Evolutionary conservation across 2,888 invertebrate species (phyloP).

Genomic region (Steinernema hermaphroditum): DNA sequence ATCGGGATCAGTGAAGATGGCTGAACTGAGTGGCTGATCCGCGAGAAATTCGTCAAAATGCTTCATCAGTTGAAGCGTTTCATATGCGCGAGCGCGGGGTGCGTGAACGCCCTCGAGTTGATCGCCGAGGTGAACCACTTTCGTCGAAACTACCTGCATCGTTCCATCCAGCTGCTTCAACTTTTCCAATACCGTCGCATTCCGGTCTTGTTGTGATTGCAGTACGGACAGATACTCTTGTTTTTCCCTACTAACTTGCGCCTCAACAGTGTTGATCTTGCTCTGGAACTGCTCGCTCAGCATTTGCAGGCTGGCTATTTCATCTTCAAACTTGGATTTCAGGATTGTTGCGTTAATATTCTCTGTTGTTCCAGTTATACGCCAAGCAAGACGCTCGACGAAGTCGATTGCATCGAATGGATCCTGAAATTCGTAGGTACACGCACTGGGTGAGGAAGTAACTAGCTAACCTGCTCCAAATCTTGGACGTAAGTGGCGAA

Average conservation of each 20-base stretch:
- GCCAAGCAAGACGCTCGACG: slow-evolving; percentile 92
- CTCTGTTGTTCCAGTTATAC: slow-evolving; percentile 74
- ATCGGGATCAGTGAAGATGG: slow-evolving; percentile 82
- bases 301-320: slow-evolving; percentile 64
- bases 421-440: slow-evolving; percentile 79
- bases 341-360: slow-evolving; percentile 54
- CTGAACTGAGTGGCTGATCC: slow-evolving; percentile 81
- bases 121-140: slow-evolving; percentile 96
- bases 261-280: slow-evolving; percentile 61
- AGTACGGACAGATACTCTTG: slow-evolving; percentile 59
- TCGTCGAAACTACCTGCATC: slow-evolving; percentile 93
- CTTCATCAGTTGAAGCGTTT: slow-evolving; percentile 87
- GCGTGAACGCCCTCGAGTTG: slow-evolving; percentile 89
- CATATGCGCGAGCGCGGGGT: slow-evolving; percentile 88
- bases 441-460: no score
- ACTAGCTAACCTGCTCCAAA: slow-evolving; percentile 66
- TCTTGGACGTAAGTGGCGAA: slow-evolving; percentile 65
- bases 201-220: slow-evolving; percentile 60
- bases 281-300: slow-evolving; percentile 64
- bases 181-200: slow-evolving; percentile 57
- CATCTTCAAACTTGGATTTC: slow-evolving; percentile 65
- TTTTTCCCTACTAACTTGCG: slow-evolving; percentile 61
- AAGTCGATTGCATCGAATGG: slow-evolving; percentile 96
- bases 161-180: slow-evolving; percentile 81
- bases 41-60: slow-evolving; percentile 86